These are phyloP conservation scores for Pogonocichla stellata DNA, from an alignment of 2,113 vertebrate species.

Conservation along the genomic window DNA sequence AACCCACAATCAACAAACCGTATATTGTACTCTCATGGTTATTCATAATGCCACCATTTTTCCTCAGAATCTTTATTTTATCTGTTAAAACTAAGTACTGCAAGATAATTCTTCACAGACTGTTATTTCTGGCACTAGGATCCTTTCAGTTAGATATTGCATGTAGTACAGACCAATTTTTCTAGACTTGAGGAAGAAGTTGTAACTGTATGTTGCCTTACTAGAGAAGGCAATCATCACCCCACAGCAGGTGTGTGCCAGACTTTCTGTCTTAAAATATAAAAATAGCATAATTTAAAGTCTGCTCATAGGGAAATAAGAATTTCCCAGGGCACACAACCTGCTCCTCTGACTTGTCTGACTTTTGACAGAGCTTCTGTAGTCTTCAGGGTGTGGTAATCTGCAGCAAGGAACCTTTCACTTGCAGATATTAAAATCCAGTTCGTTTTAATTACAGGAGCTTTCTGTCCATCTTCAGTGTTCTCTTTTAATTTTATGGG, in stretches of 20 bases:
- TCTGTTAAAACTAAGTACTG: neutral
- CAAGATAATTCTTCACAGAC: neutral
- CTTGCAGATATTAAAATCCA: neutral
- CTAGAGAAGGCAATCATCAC: neutral
- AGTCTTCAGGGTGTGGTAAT: neutral
- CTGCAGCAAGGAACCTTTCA: neutral
- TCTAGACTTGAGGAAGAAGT: neutral
- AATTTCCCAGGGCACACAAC: neutral
- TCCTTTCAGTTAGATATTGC: neutral
- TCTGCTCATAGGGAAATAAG: neutral
- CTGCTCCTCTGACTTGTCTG: neutral
- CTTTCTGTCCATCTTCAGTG: neutral
- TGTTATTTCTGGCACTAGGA: neutral
- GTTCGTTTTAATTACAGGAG: neutral
- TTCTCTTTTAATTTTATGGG: neutral
- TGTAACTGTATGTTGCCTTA: neutral
- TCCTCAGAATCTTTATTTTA: neutral
- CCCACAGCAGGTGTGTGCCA: neutral
- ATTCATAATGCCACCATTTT: neutral
- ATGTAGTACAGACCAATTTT: neutral
- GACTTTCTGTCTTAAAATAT: neutral
- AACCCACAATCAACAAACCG: neutral
- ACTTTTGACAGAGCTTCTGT: neutral
- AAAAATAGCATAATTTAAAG: neutral
- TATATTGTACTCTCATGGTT: neutral